Evolutionary conservation across 2,113 vertebrate genomes (phyloP), one percentile per base, ranked within the genome.

Genomic region (Vicugna pacos): DNA sequence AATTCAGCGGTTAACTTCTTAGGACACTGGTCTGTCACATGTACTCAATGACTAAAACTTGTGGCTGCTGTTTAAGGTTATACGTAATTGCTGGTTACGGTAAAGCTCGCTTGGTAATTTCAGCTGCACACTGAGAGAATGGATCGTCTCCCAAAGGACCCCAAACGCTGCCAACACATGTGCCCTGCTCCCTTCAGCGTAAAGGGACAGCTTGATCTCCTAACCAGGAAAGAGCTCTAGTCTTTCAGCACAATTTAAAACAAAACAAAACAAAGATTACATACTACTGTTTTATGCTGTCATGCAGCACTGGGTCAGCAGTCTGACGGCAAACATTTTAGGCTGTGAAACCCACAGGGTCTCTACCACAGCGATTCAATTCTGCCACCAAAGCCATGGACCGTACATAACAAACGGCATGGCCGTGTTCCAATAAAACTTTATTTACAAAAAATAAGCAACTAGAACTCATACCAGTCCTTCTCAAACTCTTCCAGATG

Each of bases 381-480:
- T 70, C 75, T 76, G 75, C n/a, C 42, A 62, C 28, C 38, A 64
- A 73, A 87, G 65, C 50, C 77, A 88, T 1, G 67, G n/a, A 35
- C 48, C 64, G 75, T 28, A 60, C 42, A 62, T 30, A 83, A 70
- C 5, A 5, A 93, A 62, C 3, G 26, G 22, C 42, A 77, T 76
- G 42, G 32, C n/a, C 56, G 35, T 62, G 46, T 88, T 54, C 35
- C 48, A 89, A 64, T 64, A 94, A 77, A 88, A 32, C 19, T 89
- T 87, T 77, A 77, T 88, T 94, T 77, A 83, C 35, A 93, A 70
- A 92, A 94, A 94, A 76, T 83, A 32, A 56, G 62, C 30, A 35
- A 35, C 35, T 35, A 35, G 35, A 35, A 35, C 35, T 35, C 35
- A 35, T 35, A 35, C 35, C 35, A 35, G 35, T 35, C 35, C 35